phyloP scores from a whole-genome alignment of 2,113 vertebrate genomes.

The Catharus minimus region DNA sequence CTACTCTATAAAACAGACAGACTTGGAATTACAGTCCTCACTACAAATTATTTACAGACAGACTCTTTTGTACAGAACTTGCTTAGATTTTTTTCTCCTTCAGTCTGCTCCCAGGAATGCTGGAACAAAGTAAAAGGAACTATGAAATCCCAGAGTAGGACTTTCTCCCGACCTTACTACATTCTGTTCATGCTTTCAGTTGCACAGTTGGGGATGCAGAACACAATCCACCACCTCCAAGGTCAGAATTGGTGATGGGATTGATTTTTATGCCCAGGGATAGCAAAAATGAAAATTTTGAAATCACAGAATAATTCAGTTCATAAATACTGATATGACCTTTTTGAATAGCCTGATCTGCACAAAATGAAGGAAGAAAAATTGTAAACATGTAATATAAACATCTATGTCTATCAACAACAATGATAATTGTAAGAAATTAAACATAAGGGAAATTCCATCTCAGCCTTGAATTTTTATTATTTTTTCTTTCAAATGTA shows the following conservation, averaged over 20 bases:
- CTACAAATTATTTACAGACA: conserved; percentile 22
- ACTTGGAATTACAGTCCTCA: background rate
- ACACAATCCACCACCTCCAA: background rate
- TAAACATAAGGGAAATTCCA: background rate
- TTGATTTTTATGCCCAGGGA: background rate
- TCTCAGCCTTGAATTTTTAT: background rate
- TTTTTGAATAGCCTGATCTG: background rate
- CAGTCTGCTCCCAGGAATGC: background rate
- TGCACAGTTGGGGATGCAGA: background rate
- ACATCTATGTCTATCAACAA: background rate
- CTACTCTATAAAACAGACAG: background rate
- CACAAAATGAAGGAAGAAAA: background rate
- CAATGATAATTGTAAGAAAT: background rate
- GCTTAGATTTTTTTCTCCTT: background rate
- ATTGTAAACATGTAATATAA: background rate
- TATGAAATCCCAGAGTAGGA: background rate
- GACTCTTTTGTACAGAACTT: background rate
- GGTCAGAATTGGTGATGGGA: background rate
- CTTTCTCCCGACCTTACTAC: background rate
- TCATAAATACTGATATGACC: background rate
- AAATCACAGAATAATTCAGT: background rate
- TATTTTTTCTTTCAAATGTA: background rate
- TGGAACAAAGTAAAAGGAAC: background rate
- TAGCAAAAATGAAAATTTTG: background rate
- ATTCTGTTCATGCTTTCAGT: background rate